A percentile compares a stretch with the other conserved stretches of the same genome.
Evolutionary conservation across 2,888 invertebrate species (phyloP).

Genomic region (Quadriops clusia): DNA sequence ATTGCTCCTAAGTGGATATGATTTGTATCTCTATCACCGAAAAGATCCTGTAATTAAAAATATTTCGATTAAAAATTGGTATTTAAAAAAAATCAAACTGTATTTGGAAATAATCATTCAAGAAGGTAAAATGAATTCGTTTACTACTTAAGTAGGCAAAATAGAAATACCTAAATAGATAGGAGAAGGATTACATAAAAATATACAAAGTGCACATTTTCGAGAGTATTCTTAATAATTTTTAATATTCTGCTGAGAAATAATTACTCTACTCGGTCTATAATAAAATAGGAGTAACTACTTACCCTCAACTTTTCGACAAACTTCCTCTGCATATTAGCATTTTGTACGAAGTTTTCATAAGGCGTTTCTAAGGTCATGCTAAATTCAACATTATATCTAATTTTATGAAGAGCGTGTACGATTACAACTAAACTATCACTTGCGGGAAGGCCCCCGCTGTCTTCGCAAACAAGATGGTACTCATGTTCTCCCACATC

Average conservation of each 20-base stretch:
- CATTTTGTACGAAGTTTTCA: slow-evolving; percentile 56
- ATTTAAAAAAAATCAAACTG: neutral
- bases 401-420: slow-evolving; percentile 47
- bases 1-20: slow-evolving; percentile 66
- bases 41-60: slow-evolving; percentile 45
- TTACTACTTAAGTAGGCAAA: no score
- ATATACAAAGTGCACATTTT: neutral
- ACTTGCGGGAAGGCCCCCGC: slow-evolving; percentile 59
- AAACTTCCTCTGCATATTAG: slow-evolving; percentile 64
- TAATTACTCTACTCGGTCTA: no score
- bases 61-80: slow-evolving; percentile 1
- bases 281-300: no score
- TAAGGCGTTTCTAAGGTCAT: slow-evolving; percentile 63
- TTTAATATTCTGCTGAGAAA: no score
- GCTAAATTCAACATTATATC: slow-evolving; percentile 68
- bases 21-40: slow-evolving; percentile 60
- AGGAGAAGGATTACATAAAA: neutral
- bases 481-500: slow-evolving; percentile 69
- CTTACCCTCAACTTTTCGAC: slow-evolving; percentile 55
- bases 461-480: slow-evolving; percentile 64
- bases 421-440: slow-evolving; percentile 72
- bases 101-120: neutral
- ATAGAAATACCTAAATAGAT: no score
- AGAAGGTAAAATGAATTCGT: no score
- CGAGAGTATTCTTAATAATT: neutral